Percentiles rank a stretch among this genome's conserved stretches.
Conservation (phyloP, 2,113 vertebrate species). For the Podarcis raffonei region DNA sequence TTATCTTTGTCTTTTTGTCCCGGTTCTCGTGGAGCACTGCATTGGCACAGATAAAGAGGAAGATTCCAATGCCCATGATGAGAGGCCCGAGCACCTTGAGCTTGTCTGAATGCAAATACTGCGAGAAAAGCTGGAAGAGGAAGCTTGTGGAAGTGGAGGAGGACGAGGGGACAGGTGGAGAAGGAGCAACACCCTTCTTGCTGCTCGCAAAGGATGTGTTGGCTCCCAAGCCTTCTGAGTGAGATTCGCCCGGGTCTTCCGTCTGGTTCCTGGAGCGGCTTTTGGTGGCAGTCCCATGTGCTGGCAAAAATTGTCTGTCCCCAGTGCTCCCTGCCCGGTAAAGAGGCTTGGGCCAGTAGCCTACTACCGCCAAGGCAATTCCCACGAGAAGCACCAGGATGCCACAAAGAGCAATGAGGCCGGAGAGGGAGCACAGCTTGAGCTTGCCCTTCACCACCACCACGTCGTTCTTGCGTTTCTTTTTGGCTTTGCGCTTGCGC, state of each 20-base stretch:
- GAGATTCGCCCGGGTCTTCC: constrained; percentile 25
- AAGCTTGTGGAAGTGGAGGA: constrained; percentile 69
- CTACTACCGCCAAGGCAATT: constrained; percentile 88
- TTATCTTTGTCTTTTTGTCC: constrained; percentile 95
- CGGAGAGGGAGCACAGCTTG: constrained; percentile 89
- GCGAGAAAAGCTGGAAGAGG: constrained; percentile 83
- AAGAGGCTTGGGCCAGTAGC: constrained; percentile 90
- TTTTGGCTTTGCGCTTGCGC: constrained; percentile 87
- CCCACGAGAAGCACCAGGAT: constrained; percentile 90
- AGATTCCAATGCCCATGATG: constrained; percentile 96
- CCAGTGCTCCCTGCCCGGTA: constrained; percentile 73
- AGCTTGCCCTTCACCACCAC: constrained; percentile 96
- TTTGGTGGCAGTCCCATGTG: not conserved
- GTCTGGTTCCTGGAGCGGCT: constrained; percentile 53
- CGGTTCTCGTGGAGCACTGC: constrained; percentile 94
- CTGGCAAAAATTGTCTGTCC: constrained; percentile 12
- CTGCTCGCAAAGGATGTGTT: constrained; percentile 54
- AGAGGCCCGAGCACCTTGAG: constrained; percentile 94
- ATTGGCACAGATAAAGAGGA: constrained; percentile 97
- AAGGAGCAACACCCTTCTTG: constrained; percentile 12
- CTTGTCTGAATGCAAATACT: constrained; percentile 91
- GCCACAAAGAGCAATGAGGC: constrained; percentile 88
- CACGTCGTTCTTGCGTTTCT: constrained; percentile 90
- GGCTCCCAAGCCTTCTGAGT: not conserved
- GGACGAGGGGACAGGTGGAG: not conserved